Percentiles rank a stretch among this genome's conserved stretches.
Conservation (phyloP, 2,797 vertebrate genomes). For the Erithacus rubecula region DNA sequence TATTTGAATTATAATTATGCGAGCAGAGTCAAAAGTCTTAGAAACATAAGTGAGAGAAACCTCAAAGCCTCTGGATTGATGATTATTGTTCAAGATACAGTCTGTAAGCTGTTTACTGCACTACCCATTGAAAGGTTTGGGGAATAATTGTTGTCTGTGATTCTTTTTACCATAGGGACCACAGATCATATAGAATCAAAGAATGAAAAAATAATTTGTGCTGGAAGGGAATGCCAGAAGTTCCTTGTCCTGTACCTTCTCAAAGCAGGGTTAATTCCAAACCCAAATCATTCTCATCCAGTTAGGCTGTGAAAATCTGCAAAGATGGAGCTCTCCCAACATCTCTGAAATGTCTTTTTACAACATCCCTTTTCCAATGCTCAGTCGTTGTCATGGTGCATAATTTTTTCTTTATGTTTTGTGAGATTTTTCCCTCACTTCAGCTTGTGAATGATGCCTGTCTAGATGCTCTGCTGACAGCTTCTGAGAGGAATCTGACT, state of each 20-base stretch:
- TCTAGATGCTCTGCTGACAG: background rate
- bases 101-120: background rate
- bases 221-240: background rate
- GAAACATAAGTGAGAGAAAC: background rate
- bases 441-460: background rate
- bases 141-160: background rate
- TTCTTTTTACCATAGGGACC: background rate
- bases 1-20: background rate
- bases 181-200: background rate
- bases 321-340: background rate
- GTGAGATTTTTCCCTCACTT: background rate
- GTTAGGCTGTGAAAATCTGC: background rate
- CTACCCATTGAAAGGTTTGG: background rate
- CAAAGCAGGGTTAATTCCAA: background rate
- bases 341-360: background rate
- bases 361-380: background rate
- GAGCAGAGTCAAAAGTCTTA: background rate
- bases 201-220: background rate
- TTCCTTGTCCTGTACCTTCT: background rate
- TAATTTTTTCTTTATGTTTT: background rate
- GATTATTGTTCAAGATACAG: background rate
- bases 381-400: background rate
- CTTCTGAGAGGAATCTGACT: background rate
- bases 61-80: background rate
- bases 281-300: background rate